Evolutionary conservation across 64 coral and sea anemone genomes (phyloP), one percentile per base, ranked within the genome.

Genomic region (Cladopsammia gracilis): DNA sequence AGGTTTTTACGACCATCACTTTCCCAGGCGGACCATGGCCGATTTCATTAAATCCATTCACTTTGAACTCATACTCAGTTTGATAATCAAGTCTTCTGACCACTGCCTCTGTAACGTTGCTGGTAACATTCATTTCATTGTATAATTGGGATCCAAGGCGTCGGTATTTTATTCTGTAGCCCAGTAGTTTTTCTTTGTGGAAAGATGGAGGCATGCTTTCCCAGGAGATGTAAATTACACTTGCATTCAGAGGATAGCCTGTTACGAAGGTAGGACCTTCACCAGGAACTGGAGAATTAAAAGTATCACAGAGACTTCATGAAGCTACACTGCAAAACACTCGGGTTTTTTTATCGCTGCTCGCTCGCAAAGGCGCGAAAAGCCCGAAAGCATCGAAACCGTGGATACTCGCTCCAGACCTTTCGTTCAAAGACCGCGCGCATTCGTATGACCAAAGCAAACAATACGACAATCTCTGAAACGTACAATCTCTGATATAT

Each of bases 241-340:
- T 75, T 75, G 72, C 46, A 49, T 75, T 75, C 6, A 75, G 72
- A n/a, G 72, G 72, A 49, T 48, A 48, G 26, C 72, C 72, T 75
- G 14, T 75, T 7, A 75, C 6, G 16, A 49, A 49, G 8, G 44
- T 49, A 19, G 72, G 72, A 6, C 42, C 5, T 46, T 75, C 16
- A 43, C 44, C 70, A 19, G 72, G 72, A 75, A 75, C 72, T 74
- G 42, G 14, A 46, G 14, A 74, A 5, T 18, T 25, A 74, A 47
- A 19, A 4, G 18, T 68, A 7, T 23, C 20, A 44, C 16, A 46
- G 26, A 45, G 14, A 16, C 71, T 13, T 15, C 7, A 5, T 73
- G 10, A 14, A 25, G 16, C 71, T 46, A 4, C 0, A 10, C 1
- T 70, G 14, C 26, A 10, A 16, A 18, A 5, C 43, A 25, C 0